A percentile compares a stretch with the other conserved stretches of the same genome.
These are phyloP conservation scores for Labeo calbasu DNA, from an alignment of 2,797 vertebrate genomes.

Conservation along the genomic window DNA sequence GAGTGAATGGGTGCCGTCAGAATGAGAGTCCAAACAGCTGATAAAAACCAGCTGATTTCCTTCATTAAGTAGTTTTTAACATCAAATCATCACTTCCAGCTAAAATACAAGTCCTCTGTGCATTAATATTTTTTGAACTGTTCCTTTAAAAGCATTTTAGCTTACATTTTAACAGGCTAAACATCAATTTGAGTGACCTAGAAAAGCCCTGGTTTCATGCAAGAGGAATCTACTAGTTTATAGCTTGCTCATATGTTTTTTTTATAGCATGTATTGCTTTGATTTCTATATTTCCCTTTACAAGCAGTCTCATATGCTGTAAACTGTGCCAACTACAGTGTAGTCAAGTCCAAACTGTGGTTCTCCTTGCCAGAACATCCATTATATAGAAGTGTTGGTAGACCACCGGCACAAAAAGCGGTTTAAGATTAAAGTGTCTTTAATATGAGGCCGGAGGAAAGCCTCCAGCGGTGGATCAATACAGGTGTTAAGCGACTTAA, in stretches of 20 bases:
- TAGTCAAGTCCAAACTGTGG: background rate
- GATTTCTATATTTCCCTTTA: background rate
- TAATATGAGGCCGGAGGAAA: constrained; percentile 20
- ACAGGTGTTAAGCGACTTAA: constrained; percentile 46
- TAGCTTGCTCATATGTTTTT: background rate
- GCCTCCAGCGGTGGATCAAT: constrained; percentile 37
- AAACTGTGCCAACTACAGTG: background rate
- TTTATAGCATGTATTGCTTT: background rate
- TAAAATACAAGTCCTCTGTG: too few species aligned
- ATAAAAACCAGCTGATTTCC: too few species aligned
- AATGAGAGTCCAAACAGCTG: background rate
- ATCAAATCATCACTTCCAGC: too few species aligned
- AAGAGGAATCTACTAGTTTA: background rate
- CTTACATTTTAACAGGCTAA: too few species aligned
- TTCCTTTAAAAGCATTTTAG: too few species aligned
- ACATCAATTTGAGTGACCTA: background rate
- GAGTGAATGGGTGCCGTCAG: background rate
- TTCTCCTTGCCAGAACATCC: background rate
- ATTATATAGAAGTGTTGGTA: background rate
- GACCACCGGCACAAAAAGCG: constrained; percentile 15
- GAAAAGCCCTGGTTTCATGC: background rate
- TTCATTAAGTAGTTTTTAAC: too few species aligned
- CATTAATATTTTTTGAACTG: too few species aligned
- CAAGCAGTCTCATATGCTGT: background rate
- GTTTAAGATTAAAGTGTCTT: constrained; percentile 8